phyloP scores from a whole-genome alignment of 1,140 invertebrate genomes.

The Magallana gigas region DNA sequence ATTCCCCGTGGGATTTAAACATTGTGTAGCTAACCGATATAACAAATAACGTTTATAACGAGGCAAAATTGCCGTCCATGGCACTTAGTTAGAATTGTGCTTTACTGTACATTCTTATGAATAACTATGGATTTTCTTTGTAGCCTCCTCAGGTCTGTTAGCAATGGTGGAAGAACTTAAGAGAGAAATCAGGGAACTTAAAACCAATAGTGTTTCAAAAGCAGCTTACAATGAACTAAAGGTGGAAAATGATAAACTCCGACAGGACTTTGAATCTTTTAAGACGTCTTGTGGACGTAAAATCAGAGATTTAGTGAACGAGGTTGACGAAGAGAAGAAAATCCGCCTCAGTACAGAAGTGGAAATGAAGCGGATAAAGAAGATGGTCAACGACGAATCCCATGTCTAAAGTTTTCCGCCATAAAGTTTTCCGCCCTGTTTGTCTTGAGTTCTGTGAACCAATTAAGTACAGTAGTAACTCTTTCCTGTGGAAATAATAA shows the following conservation, averaged over 20 bases:
- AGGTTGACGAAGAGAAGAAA: constrained; percentile 80
- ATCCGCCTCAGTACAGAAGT: constrained; percentile 77
- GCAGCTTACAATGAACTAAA: constrained; percentile 72
- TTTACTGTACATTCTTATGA: no score
- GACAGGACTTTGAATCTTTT: constrained; percentile 71
- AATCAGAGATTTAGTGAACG: constrained; percentile 74
- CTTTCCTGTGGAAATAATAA: neutral
- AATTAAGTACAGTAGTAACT: neutral
- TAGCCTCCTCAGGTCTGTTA: constrained; percentile 55
- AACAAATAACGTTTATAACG: no score
- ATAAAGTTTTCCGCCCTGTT: neutral
- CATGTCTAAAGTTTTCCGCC: constrained; percentile 61
- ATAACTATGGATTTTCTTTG: neutral
- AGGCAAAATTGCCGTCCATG: no score
- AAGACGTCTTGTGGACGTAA: constrained; percentile 70
- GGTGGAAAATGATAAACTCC: constrained; percentile 70
- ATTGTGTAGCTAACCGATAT: no score
- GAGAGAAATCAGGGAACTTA: constrained; percentile 67
- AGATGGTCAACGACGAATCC: constrained; percentile 71
- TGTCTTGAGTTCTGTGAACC: constrained; percentile 1
- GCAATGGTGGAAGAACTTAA: constrained; percentile 71
- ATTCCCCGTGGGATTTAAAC: no score
- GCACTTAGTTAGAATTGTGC: no score
- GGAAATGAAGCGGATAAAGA: constrained; percentile 78
- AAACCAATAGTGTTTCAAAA: constrained; percentile 70